These are phyloP conservation scores for Cyclina sinensis DNA, from an alignment of 1,140 invertebrate genomes.

Conservation along the genomic window DNA sequence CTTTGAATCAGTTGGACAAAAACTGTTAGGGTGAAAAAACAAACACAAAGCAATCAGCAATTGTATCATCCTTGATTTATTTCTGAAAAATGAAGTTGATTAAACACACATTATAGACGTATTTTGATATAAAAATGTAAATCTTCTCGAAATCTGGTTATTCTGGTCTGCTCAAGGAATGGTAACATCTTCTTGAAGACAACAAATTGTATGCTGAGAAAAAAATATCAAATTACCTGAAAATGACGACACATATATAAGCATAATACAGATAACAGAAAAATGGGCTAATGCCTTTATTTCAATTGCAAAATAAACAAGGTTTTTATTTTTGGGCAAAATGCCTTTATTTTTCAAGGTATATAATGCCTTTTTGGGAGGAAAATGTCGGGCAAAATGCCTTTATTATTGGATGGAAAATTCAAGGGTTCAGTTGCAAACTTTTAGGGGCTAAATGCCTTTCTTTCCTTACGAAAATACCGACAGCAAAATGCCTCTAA, in stretches of 20 bases:
- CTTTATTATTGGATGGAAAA: constrained; percentile 10
- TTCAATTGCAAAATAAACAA: background rate
- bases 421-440: no score
- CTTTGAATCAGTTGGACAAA: constrained; percentile 99
- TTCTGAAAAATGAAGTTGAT: constrained; percentile 23
- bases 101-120: background rate
- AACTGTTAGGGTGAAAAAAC: constrained; percentile 90
- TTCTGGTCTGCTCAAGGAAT: no score
- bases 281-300: constrained; percentile 12
- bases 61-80: background rate
- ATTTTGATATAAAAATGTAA: no score
- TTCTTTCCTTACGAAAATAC: background rate
- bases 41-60: constrained; percentile 14
- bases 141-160: no score
- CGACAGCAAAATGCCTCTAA: no score
- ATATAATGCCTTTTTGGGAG: background rate
- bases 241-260: no score
- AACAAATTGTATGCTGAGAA: no score
- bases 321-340: background rate
- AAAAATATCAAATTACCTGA: no score
- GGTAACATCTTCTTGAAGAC: background rate
- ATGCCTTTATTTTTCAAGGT: constrained; percentile 1
- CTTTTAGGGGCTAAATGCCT: constrained; percentile 16
- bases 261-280: no score
- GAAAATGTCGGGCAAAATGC: constrained; percentile 2